A percentile compares a stretch with the other conserved stretches of the same genome.
Evolutionary conservation across 2,797 vertebrate species (phyloP).

Genomic region (Paedocypris micromegethes): DNA sequence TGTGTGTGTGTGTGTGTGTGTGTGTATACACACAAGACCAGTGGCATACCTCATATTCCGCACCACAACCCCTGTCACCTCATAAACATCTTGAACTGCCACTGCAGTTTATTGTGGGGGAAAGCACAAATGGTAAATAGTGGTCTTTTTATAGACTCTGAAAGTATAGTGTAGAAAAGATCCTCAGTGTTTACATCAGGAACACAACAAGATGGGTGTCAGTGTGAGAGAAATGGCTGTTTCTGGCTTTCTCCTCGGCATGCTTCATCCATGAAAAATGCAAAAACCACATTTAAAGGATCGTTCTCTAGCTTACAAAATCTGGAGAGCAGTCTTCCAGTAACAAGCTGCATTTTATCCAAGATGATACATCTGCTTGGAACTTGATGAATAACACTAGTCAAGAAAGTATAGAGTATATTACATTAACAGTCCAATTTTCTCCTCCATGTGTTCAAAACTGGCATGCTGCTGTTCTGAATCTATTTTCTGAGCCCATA

Average conservation of each 20-base stretch:
- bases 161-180: neutral
- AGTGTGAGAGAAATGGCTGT: constrained; percentile 18
- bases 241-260: neutral
- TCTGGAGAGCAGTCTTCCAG: neutral
- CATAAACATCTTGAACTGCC: no score
- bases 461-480: no score
- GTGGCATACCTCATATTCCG: no score
- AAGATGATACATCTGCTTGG: neutral
- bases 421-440: no score
- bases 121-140: no score
- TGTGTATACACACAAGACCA: no score
- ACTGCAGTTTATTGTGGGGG: no score
- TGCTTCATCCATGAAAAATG: constrained; percentile 7
- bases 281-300: neutral
- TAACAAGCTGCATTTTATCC: neutral
- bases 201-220: neutral
- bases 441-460: neutral
- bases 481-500: no score
- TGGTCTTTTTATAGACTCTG: constrained; percentile 6
- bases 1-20: no score
- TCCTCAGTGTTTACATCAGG: constrained; percentile 3
- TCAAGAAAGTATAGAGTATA: neutral
- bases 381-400: neutral
- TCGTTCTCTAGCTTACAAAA: constrained; percentile 1
- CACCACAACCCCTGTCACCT: no score